These are phyloP conservation scores for Pomacea canaliculata DNA, from an alignment of 2,888 invertebrate genomes.

Conservation along the genomic window DNA sequence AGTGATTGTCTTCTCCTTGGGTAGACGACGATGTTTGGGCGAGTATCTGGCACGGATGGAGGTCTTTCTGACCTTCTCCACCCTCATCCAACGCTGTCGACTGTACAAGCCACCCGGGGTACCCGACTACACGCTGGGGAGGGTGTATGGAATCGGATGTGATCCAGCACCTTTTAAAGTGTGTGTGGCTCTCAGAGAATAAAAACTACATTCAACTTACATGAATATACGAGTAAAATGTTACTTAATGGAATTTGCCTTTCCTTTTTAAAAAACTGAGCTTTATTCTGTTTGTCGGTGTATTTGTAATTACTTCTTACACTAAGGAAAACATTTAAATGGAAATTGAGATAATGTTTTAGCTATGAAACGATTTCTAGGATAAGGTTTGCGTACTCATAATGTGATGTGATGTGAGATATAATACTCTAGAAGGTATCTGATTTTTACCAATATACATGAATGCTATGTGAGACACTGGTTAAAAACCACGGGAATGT, in stretches of 20 bases:
- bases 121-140: constrained; percentile 4
- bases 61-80: constrained; percentile 44
- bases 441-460: too few relatives aligned
- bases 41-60: constrained; percentile 50
- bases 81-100: constrained; percentile 10
- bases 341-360: too few relatives aligned
- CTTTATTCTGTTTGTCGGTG: too few relatives aligned
- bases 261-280: too few relatives aligned
- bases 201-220: not conserved
- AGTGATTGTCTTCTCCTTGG: constrained; percentile 43
- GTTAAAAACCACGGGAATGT: too few relatives aligned
- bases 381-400: too few relatives aligned
- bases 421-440: too few relatives aligned
- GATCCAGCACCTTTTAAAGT: constrained; percentile 11
- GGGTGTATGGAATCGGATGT: constrained; percentile 5
- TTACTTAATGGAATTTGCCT: not conserved
- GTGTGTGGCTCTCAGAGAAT: constrained; percentile 9
- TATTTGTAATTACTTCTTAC: too few relatives aligned
- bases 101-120: constrained; percentile 20
- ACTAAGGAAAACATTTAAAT: too few relatives aligned
- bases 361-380: too few relatives aligned
- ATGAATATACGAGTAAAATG: not conserved
- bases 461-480: too few relatives aligned
- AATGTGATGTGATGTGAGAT: too few relatives aligned
- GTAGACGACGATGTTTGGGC: constrained; percentile 50